Evolutionary conservation across 2,888 invertebrate genomes (phyloP).

Genomic region (Aspidiotus rigidus): DNA sequence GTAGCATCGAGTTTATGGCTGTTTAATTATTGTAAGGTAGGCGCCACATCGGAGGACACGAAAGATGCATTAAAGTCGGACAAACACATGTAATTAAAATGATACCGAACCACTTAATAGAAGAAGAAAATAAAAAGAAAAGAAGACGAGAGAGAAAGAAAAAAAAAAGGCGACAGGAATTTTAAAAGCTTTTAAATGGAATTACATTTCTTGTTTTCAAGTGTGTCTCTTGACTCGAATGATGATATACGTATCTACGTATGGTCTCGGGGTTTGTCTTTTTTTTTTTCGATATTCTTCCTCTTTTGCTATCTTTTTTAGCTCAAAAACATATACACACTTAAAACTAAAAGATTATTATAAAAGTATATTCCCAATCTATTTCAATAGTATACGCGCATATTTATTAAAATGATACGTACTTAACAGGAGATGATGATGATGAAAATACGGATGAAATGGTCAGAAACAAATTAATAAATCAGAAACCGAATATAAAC

Average conservation of each 20-base stretch:
- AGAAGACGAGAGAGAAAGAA: slow-evolving; percentile 29
- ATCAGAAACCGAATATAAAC: not conserved
- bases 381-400: too few relatives aligned
- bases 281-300: not conserved
- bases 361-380: too few relatives aligned
- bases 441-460: too few relatives aligned
- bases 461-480: too few relatives aligned
- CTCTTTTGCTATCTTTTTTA: too few relatives aligned
- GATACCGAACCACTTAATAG: slow-evolving; percentile 34
- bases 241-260: slow-evolving; percentile 3
- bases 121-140: slow-evolving; percentile 33
- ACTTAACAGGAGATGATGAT: too few relatives aligned
- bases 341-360: slow-evolving; percentile 1
- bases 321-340: not conserved
- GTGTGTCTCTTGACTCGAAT: slow-evolving; percentile 1
- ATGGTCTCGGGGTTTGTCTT: not conserved
- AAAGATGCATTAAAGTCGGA: slow-evolving; percentile 35
- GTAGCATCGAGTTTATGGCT: slow-evolving; percentile 34
- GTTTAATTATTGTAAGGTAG: slow-evolving; percentile 34
- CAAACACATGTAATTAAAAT: slow-evolving; percentile 35
- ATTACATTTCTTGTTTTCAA: slow-evolving; percentile 26
- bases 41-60: slow-evolving; percentile 33
- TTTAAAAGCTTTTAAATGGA: slow-evolving; percentile 37
- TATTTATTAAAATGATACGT: too few relatives aligned
- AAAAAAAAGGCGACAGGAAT: slow-evolving; percentile 36